Evolutionary conservation across 2,113 vertebrate species (phyloP).

Genomic region (Chloroceryle aenea): DNA sequence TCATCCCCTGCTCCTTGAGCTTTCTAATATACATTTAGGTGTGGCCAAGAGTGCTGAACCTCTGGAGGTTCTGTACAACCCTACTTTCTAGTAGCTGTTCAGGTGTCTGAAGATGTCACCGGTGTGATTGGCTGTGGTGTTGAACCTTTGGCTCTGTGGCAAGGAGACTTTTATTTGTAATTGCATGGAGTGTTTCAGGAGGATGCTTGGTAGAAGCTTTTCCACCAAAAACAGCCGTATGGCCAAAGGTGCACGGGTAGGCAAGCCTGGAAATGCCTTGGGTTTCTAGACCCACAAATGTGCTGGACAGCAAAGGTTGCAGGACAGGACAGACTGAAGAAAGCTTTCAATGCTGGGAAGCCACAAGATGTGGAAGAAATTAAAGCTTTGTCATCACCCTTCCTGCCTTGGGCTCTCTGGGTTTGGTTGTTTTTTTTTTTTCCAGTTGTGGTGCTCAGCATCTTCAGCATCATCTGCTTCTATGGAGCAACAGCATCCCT

Average conservation of each 20-base stretch:
- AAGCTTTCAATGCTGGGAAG: background rate
- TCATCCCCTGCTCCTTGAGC: background rate
- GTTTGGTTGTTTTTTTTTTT: background rate
- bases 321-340: background rate
- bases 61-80: background rate
- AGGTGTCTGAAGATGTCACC: rapidly evolving
- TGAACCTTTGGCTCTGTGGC: background rate
- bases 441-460: constrained; percentile 79
- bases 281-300: background rate
- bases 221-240: background rate
- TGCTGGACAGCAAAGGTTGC: background rate
- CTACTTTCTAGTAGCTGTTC: background rate
- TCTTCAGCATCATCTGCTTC: constrained; percentile 79
- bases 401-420: background rate
- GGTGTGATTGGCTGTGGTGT: background rate
- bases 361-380: background rate
- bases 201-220: background rate
- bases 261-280: background rate
- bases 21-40: background rate
- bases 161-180: background rate
- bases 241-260: background rate
- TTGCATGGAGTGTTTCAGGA: background rate
- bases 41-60: background rate
- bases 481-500: constrained; percentile 84
- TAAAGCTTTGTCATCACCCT: background rate